Base-by-base conservation (phyloP, 2,113 vertebrate genomes). In the Mustela lutreola region DNA sequence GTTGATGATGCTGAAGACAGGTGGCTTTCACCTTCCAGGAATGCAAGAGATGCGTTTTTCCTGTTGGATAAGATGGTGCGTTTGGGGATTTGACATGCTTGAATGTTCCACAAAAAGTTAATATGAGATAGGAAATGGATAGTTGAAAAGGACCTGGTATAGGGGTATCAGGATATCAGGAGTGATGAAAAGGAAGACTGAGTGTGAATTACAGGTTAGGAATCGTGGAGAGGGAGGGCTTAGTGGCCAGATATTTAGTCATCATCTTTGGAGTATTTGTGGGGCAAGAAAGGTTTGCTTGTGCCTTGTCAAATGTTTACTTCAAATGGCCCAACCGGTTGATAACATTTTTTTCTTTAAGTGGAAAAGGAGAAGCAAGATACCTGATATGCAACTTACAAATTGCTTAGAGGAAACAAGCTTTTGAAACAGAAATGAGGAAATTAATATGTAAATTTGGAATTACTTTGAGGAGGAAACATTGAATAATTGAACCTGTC, bases 81-180 rank as follows among this genome's bases (percentile, higher is more conserved):
- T 70, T 88, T 22, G 56, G 11, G 19, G 39, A 33, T 95, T 89
- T 94, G 71, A 96, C 26, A 45, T 36, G 91, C 48, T 36, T 71
- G 36, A 94, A 48, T 63, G 65, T 93, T 87, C 70, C 50, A 11
- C 21, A n/a, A 86, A 88, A 95, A 98, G 76, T 89, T 97, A 89
- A 97, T 93, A 89, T 28, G 83, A 94, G 95, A 63, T 71, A 89
- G 93, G 97, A 97, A 98, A 93, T 76, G 70, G 96, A 97, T 97
- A 95, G 95, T 83, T 94, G 92, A 87, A 97, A 97, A 97, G 33
- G 42, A 97, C 67, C 95, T 92, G 91, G 36, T 87, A 18, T 92
- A 81, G 50, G 75, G 94, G 75, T 95, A 97, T 97, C 97, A 96
- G 89, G 90, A 53, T 96, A 67, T 89, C 95, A 83, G 48, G 15